Evolutionary conservation across 2,113 vertebrate genomes (phyloP), one percentile per base, ranked within the genome.

Genomic region (Oceanites oceanicus): DNA sequence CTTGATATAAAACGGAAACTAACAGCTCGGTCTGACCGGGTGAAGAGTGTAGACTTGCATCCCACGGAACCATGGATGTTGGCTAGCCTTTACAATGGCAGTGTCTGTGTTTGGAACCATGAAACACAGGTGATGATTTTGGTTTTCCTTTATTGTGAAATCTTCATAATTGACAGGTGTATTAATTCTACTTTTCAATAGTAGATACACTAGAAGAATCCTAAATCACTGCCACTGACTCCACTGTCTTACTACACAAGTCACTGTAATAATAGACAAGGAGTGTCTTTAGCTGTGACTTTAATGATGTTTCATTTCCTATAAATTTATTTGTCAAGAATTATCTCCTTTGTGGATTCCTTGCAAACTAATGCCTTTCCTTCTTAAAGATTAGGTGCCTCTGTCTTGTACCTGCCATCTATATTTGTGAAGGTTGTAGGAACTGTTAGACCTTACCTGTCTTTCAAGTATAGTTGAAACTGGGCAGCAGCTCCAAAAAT

Each of bases 11-110:
- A 99, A 97, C 98, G 99, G 93, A 99, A 98, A 91, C 98, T 99
- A 90, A 99, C 99, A 1, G 98, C 99, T 82, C 99, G 99, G 26
- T 99, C 99, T 3, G 99, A 99, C 97, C 98, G 99, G 19, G 99
- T 99, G 63, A 99, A 99, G 97, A 99, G 99, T 9, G 99, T 98
- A 23, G 99, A 99, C 96, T 97, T 99, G 92, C 99, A 99, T 68
- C 99, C 99, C 50, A 99, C 99, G 0, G 99, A 99, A 92, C 99
- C 99, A 55, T 99, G 99, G 99, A 99, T 99, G 99, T 92, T 99
- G 97, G 98, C 99, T 45, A 99, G 99, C 96, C 98, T 99, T n/a
- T 99, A 99, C 97, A 99, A 99, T 29, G 99, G 99, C 90, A 99
- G 99, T 2, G 99, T 99, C 70, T 99, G 99, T 20, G 99, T 99